Conservation (phyloP, 2,888 invertebrate genomes). For the Euphydryas editha region DNA sequence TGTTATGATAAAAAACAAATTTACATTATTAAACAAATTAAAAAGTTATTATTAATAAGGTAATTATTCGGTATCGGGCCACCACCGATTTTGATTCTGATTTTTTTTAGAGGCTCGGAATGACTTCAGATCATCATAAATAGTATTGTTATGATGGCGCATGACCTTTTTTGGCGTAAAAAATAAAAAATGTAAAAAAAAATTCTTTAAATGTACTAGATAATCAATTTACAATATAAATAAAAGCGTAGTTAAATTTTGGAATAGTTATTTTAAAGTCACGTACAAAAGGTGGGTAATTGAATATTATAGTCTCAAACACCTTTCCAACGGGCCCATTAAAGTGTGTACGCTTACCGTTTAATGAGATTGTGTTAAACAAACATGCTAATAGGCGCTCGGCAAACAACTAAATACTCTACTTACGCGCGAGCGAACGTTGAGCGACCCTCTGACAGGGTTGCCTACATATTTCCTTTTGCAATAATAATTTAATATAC, state of each 20-base stretch:
- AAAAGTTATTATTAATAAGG: no score
- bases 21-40: no score
- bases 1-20: no score
- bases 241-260: neutral
- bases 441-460: constrained; percentile 21
- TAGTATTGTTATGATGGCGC: no score
- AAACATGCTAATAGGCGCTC: constrained; percentile 39
- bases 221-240: constrained; percentile 3
- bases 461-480: neutral
- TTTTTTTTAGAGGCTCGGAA: no score
- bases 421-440: constrained; percentile 29
- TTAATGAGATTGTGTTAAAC: constrained; percentile 44
- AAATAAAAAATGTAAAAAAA: no score
- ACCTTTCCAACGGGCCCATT: constrained; percentile 32
- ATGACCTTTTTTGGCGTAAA: no score
- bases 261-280: constrained; percentile 18
- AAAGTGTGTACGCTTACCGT: constrained; percentile 35
- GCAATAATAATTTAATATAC: neutral
- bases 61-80: no score
- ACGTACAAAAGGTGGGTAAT: constrained; percentile 25
- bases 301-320: constrained; percentile 34
- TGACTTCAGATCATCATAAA: no score
- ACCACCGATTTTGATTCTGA: no score
- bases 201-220: neutral
- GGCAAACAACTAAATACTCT: constrained; percentile 37